Evolutionary conservation across 2,888 invertebrate genomes (phyloP).

Genomic region (Apocheima hispidaria): DNA sequence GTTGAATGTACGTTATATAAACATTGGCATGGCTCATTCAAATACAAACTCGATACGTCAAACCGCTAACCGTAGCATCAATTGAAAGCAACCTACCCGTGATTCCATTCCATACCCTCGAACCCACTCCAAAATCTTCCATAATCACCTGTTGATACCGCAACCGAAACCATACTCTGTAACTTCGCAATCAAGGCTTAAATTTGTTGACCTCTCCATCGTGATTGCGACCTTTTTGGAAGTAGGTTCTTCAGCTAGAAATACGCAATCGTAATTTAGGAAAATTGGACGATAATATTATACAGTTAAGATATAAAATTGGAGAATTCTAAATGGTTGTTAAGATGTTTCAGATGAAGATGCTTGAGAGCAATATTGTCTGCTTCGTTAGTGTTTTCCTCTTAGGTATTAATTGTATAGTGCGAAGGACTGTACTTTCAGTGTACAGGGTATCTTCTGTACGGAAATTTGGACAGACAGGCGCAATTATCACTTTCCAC

Average conservation of each 20-base stretch:
- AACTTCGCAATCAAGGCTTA: background rate
- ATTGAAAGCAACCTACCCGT: constrained; percentile 73
- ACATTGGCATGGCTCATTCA: constrained; percentile 34
- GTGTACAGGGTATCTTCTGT: constrained; percentile 33
- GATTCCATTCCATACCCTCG: constrained; percentile 59
- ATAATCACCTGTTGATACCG: constrained; percentile 49
- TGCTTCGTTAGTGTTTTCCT: constrained; percentile 64
- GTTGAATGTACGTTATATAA: constrained; percentile 13
- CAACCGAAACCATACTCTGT: constrained; percentile 43
- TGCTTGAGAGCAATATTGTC: constrained; percentile 61
- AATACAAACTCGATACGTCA: constrained; percentile 57
- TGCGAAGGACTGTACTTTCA: constrained; percentile 29
- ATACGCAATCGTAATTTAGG: constrained; percentile 16
- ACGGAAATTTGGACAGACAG: constrained; percentile 19
- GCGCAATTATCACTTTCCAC: constrained; percentile 16
- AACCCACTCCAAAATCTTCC: constrained; percentile 33
- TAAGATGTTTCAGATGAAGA: constrained; percentile 45
- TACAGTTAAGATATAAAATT: constrained; percentile 43
- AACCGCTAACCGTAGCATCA: constrained; percentile 71
- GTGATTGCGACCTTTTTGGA: constrained; percentile 3
- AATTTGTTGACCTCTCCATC: background rate
- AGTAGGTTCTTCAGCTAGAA: constrained; percentile 1
- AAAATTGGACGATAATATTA: constrained; percentile 25
- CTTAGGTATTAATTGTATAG: constrained; percentile 56
- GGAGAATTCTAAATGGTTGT: constrained; percentile 27